These are phyloP conservation scores for Sesia bembeciformis DNA, from an alignment of 2,888 invertebrate genomes.

Conservation along the genomic window DNA sequence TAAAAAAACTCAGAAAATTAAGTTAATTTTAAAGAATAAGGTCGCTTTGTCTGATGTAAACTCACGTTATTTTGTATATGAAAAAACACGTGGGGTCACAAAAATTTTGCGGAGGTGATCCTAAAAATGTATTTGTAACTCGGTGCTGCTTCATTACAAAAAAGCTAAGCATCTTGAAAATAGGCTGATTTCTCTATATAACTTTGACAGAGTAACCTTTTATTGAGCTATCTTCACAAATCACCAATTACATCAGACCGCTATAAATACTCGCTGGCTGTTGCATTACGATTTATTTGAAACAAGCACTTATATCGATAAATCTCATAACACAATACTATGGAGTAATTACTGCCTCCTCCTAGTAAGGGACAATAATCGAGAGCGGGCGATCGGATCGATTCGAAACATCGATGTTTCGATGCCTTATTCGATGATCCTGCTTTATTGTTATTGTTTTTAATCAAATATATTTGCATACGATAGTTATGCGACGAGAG, in stretches of 20 bases:
- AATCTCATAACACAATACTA: slow-evolving; percentile 48
- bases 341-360: slow-evolving; percentile 49
- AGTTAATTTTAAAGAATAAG: no score
- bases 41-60: no score
- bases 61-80: no score
- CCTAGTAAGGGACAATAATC: slow-evolving; percentile 67
- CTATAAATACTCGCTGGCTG: background rate
- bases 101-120: no score
- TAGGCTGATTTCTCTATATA: no score
- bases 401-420: slow-evolving; percentile 38
- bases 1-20: no score
- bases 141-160: no score
- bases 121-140: no score
- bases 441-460: slow-evolving; percentile 55
- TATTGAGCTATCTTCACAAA: background rate
- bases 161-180: no score
- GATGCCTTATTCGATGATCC: slow-evolving; percentile 59
- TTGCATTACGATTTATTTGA: background rate
- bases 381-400: slow-evolving; percentile 37
- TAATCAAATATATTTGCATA: slow-evolving; percentile 59
- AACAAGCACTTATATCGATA: slow-evolving; percentile 18
- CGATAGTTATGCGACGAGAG: slow-evolving; percentile 22
- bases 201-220: background rate
- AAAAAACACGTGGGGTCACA: no score
- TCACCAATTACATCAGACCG: background rate